Evolutionary conservation across 2,797 vertebrate genomes (phyloP).

Genomic region (Malacoctenus gilli): DNA sequence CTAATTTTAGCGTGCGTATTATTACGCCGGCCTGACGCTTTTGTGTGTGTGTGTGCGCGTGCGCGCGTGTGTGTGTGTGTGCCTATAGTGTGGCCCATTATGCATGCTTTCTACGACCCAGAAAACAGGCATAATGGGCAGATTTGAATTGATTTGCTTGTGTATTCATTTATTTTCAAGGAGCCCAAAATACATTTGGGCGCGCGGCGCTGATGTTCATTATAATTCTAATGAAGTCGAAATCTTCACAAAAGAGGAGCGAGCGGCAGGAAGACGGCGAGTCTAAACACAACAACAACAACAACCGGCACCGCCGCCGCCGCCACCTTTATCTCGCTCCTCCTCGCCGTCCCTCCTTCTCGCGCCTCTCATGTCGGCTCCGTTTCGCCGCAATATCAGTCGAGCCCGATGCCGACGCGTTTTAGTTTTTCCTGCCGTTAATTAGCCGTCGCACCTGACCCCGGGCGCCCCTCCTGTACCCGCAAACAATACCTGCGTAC

Average conservation of each 20-base stretch:
- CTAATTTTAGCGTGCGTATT: constrained; percentile 50
- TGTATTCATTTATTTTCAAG: constrained; percentile 51
- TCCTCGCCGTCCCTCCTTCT: constrained; percentile 13
- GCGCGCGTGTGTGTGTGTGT: too few species aligned
- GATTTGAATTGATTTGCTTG: constrained; percentile 69
- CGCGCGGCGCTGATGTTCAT: constrained; percentile 66
- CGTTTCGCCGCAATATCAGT: constrained; percentile 27
- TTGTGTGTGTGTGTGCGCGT: too few species aligned
- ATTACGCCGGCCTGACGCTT: constrained; percentile 25
- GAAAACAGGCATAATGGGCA: constrained; percentile 61
- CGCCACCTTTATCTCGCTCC: constrained; percentile 27
- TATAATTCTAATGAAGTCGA: constrained; percentile 78
- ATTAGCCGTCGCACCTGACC: constrained; percentile 63
- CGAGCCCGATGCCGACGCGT: constrained; percentile 26
- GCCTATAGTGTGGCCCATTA: constrained; percentile 47
- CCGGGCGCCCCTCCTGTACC: constrained; percentile 20
- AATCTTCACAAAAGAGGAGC: constrained; percentile 64
- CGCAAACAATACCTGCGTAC: constrained; percentile 17
- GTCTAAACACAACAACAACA: constrained; percentile 63
- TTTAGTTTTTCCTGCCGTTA: constrained; percentile 52
- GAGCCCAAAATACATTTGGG: constrained; percentile 71
- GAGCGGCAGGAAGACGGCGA: constrained; percentile 54
- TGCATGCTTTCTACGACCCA: constrained; percentile 51
- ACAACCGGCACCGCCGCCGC: constrained; percentile 32
- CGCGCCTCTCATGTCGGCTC: constrained; percentile 11